These are phyloP conservation scores for Diabrotica undecimpunctata DNA, from an alignment of 1,140 invertebrate species.

Conservation along the genomic window DNA sequence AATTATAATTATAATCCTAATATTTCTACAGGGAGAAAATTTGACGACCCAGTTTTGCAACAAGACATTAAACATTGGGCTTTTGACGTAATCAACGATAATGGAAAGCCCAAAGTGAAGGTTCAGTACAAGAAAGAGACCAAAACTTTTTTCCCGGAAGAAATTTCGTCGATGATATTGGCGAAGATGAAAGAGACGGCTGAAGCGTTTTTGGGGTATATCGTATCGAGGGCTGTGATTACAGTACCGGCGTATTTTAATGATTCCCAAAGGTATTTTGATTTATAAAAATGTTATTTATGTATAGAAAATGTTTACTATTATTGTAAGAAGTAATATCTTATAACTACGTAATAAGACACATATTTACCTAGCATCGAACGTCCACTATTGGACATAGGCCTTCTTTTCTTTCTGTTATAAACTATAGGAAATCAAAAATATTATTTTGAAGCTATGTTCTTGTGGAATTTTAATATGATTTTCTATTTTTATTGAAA, in stretches of 20 bases:
- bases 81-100: slow-evolving; percentile 59
- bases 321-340: too few species aligned
- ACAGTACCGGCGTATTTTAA: slow-evolving; percentile 50
- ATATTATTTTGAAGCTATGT: too few species aligned
- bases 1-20: too few species aligned
- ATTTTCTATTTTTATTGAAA: too few species aligned
- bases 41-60: slow-evolving; percentile 65
- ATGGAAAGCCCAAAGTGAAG: slow-evolving; percentile 58
- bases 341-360: too few species aligned
- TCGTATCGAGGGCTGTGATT: slow-evolving; percentile 47
- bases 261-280: slow-evolving; percentile 35
- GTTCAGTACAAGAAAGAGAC: slow-evolving; percentile 55
- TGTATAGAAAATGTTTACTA: too few species aligned
- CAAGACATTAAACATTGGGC: slow-evolving; percentile 64
- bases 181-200: slow-evolving; percentile 73
- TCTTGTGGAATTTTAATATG: too few species aligned
- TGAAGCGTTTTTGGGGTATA: slow-evolving; percentile 48
- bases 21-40: slow-evolving; percentile 49
- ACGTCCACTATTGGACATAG: too few species aligned
- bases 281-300: too few species aligned
- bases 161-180: slow-evolving; percentile 78
- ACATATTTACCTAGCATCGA: too few species aligned
- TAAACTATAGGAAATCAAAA: too few species aligned
- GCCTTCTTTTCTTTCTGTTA: too few species aligned
- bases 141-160: slow-evolving; percentile 61